Evolutionary conservation across 2,797 vertebrate genomes (phyloP).

Genomic region (Cetoscarus ocellatus): DNA sequence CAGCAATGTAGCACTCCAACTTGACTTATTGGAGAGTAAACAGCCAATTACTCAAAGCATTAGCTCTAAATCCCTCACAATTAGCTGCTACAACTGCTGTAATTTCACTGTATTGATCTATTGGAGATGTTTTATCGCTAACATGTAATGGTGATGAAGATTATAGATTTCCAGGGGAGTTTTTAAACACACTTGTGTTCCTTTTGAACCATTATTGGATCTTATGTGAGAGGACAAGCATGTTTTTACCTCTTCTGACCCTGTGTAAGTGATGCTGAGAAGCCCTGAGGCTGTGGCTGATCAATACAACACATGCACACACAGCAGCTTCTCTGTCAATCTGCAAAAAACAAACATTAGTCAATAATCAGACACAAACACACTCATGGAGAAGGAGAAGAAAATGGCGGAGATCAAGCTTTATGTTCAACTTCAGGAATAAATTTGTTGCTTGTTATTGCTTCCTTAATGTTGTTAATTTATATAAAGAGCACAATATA

Average conservation of each 20-base stretch:
- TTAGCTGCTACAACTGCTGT: conserved; percentile 34
- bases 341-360: conserved; percentile 8
- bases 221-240: conserved; percentile 14
- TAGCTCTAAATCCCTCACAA: conserved; percentile 47
- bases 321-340: neutral
- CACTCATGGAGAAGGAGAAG: too few species aligned
- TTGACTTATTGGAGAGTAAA: conserved; percentile 46
- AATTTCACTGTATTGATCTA: conserved; percentile 38
- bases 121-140: conserved; percentile 1
- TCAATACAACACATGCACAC: conserved; percentile 5
- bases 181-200: conserved; percentile 6
- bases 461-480: too few species aligned
- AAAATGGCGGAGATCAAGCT: too few species aligned
- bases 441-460: too few species aligned
- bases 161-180: conserved; percentile 13
- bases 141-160: neutral
- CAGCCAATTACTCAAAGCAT: conserved; percentile 45
- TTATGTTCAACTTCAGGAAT: too few species aligned
- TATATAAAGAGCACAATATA: too few species aligned
- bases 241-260: conserved; percentile 50
- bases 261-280: conserved; percentile 53
- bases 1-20: conserved; percentile 36
- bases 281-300: conserved; percentile 30
- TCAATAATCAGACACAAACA: too few species aligned
- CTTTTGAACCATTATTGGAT: conserved; percentile 46